Conservation (phyloP, 2,888 invertebrate species). For the Omphaloscelis lunosa region DNA sequence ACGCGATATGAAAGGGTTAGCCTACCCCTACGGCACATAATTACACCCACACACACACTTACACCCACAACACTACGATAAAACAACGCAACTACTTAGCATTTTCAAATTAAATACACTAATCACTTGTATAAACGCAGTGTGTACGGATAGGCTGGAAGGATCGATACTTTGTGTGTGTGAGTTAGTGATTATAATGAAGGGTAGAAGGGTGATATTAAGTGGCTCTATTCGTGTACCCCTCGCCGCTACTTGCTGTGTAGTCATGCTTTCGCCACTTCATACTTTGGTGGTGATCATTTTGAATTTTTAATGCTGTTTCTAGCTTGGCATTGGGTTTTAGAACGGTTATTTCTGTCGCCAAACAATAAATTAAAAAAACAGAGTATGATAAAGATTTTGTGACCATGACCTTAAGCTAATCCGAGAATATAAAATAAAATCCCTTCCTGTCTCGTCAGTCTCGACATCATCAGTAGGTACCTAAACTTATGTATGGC, state of each 20-base stretch:
- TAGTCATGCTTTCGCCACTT: slow-evolving; percentile 88
- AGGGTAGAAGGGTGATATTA: slow-evolving; percentile 90
- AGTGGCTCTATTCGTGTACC: slow-evolving; percentile 89
- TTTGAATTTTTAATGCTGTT: slow-evolving; percentile 69
- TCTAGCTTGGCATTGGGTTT: background rate
- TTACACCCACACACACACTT: slow-evolving; percentile 78
- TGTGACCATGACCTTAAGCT: background rate
- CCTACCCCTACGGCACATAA: slow-evolving; percentile 83
- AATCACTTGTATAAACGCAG: slow-evolving; percentile 89
- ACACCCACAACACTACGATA: slow-evolving; percentile 80
- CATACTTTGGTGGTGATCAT: slow-evolving; percentile 83
- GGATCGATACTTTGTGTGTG: slow-evolving; percentile 88
- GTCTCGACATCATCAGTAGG: background rate
- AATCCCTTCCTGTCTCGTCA: background rate
- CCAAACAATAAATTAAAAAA: too few relatives aligned
- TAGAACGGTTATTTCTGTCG: background rate
- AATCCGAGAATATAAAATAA: background rate
- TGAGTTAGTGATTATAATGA: slow-evolving; percentile 89
- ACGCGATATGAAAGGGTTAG: slow-evolving; percentile 86
- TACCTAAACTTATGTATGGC: background rate
- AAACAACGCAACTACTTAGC: slow-evolving; percentile 90
- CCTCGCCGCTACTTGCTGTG: slow-evolving; percentile 81
- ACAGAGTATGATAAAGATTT: background rate
- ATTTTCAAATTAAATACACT: slow-evolving; percentile 91
- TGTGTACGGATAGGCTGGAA: slow-evolving; percentile 79